Base-by-base conservation (phyloP, 2,888 invertebrate genomes). In the Drosophila cognata region DNA sequence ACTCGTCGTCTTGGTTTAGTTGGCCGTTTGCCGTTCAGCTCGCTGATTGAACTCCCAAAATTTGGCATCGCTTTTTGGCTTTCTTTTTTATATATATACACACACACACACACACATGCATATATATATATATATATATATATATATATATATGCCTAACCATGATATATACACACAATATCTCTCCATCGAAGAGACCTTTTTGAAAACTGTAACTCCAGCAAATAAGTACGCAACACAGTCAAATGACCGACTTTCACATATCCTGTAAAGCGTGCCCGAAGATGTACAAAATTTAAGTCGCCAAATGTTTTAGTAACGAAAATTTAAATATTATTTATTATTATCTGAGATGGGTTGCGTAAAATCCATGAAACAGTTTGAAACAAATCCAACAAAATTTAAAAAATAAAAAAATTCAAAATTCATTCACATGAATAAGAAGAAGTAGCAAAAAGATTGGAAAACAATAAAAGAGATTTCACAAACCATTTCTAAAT, bases 31-130 rank as follows among this genome's bases (percentile, higher is more conserved):
- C 57, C 50, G 61, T 36, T 55, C 35, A 55, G 36, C 38, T 25
- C 29, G 70, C 63, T 51, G 78, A 77, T 74, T 79, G 64, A 77
- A 65, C 82, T 71, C 81, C 81, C 77, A 68, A 76, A 65, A 46
- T 76, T 78, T 81, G 68, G 64, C 78, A 72, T 56, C 74, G 57
- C 36, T 67, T 71, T 70, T 56, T 41, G 76, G 77, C 79, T 79
- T 79, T 77, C 77, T 79, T 82, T 79, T 76, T 76, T 51, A 36
- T 33, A 38, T 8, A 51, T 33, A 28, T 31, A 46, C 36, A 35
- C 38, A 59, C 7, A 46, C 10, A 46, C 38, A 55, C 8, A 18
- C 0, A 38, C 5, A 52, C 8, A 35, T 18, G 18, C 2, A 60
- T 4, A 48, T 16, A 66, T 35, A 25, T 10, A 46, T 3, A 11